Base-by-base conservation (phyloP, 2,797 vertebrate genomes). In the Macroramphosus scolopax region DNA sequence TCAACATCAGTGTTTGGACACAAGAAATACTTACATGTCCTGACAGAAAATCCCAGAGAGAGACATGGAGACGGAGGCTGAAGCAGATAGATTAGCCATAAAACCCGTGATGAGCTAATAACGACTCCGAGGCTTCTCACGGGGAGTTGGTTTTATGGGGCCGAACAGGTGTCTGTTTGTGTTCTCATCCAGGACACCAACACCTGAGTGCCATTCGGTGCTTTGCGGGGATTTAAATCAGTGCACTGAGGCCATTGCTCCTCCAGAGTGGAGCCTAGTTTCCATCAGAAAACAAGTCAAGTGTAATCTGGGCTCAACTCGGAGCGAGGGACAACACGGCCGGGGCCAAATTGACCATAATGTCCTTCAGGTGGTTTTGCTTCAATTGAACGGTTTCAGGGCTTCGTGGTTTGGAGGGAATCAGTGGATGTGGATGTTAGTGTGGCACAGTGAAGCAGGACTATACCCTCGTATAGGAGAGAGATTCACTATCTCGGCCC, bases 21-120 rank as follows among this genome's bases (percentile, higher is more conserved):
- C 16, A 54, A 61, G 42, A 63, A 71, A 68, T 58, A 69, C 66
- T 46, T 38, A 46, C 49, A 61, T 49, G 45, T 56, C 56, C 41
- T 38, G 44, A 42, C 55, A 9, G 35, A 48, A 25, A 39, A 29
- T 45, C 45, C 47, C 35, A 24, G 17, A 38, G 42, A 43, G 40
- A n/a, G n/a, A n/a, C n/a, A n/a, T n/a, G 39, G 28, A 5, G 33
- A 36, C 32, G 28, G 36, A 58, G 35, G 28, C 26, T 17, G 37
- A 53, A 51, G 6, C 40, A 14, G 20, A 50, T 8, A 54, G 55
- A 61, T 72, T 50, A 49, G 35, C 16, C 17, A 11, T 15, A 47
- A n/a, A n/a, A n/a, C n/a, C n/a, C n/a, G n/a, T n/a, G n/a, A n/a
- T n/a, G n/a, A n/a, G n/a, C n/a, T 51, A 36, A 59, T 45, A 12